Evolutionary conservation across 2,797 vertebrate genomes (phyloP).

Genomic region (Setipinna tenuifilis): DNA sequence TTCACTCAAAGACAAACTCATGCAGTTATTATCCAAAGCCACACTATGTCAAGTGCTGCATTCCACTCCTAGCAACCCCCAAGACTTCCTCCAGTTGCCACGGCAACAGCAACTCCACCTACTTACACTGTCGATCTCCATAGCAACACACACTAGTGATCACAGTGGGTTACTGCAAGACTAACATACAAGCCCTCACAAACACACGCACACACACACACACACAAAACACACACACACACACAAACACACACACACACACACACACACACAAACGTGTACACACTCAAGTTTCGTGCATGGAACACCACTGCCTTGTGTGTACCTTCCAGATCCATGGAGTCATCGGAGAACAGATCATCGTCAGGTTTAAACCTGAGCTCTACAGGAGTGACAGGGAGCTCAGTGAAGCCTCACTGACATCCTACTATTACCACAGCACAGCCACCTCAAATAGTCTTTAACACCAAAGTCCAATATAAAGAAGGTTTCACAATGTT

Average conservation of each 20-base stretch:
- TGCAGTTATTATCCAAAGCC: neutral
- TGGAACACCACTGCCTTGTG: neutral
- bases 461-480: neutral
- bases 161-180: neutral
- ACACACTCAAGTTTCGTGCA: too few species aligned
- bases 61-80: constrained; percentile 18
- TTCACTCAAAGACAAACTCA: constrained; percentile 15
- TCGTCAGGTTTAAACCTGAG: constrained; percentile 77
- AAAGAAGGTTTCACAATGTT: too few species aligned
- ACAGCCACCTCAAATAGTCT: neutral
- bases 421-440: neutral
- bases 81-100: constrained; percentile 12
- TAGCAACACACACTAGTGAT: constrained; percentile 18
- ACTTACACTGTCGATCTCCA: constrained; percentile 14
- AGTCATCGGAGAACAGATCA: constrained; percentile 81
- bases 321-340: constrained; percentile 81
- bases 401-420: constrained; percentile 46
- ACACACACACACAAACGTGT: too few species aligned
- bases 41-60: neutral
- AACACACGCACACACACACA: neutral
- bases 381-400: constrained; percentile 70
- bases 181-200: neutral
- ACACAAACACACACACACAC: neutral
- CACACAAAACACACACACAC: constrained; percentile 3
- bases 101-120: constrained; percentile 18